Evolutionary conservation across 1,140 invertebrate genomes (phyloP).

Genomic region (Portunus trituberculatus): DNA sequence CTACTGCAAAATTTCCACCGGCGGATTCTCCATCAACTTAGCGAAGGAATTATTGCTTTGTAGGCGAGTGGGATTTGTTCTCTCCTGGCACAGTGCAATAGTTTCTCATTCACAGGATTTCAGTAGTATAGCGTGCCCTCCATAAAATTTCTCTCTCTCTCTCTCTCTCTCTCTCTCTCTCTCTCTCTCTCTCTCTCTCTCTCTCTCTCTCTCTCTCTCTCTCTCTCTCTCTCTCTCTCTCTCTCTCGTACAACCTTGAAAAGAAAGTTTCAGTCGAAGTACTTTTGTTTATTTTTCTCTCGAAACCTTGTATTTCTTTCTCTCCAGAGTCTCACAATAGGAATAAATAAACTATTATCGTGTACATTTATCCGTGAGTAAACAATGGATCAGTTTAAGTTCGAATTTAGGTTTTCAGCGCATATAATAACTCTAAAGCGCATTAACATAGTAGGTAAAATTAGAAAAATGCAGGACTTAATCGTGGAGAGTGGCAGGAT

Average conservation of each 20-base stretch:
- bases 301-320: no score
- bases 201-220: neutral
- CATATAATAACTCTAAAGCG: no score
- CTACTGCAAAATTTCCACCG: neutral
- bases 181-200: neutral
- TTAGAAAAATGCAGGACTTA: no score
- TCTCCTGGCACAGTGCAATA: neutral
- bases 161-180: neutral
- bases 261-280: neutral
- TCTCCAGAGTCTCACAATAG: no score
- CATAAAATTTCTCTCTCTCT: neutral
- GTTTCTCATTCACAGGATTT: neutral
- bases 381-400: no score
- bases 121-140: no score
- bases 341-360: no score
- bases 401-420: no score
- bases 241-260: neutral
- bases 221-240: slow-evolving; percentile 49
- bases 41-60: neutral
- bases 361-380: no score
- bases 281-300: neutral
- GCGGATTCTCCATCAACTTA: neutral
- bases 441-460: no score
- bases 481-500: no score
- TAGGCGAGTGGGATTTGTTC: neutral